phyloP scores from a whole-genome alignment of 2,113 vertebrate genomes.

The Pimephales promelas region DNA sequence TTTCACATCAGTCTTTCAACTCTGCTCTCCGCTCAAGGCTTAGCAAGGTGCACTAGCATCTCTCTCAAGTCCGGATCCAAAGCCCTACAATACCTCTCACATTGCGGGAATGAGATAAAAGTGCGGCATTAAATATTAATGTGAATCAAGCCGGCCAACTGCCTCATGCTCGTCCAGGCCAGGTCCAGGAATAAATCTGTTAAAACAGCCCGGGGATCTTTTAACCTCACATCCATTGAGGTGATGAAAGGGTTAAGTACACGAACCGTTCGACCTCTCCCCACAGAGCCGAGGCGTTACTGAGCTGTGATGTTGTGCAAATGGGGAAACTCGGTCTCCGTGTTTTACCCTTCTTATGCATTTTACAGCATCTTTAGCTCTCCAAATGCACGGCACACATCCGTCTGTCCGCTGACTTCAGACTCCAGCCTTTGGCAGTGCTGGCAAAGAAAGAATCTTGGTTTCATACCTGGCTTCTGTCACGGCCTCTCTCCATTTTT shows the following conservation, averaged over 20 bases:
- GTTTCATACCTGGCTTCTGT: constrained; percentile 57
- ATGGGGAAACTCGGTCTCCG: background rate
- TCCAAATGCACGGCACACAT: constrained; percentile 34
- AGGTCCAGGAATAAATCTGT: constrained; percentile 35
- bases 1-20: constrained; percentile 48
- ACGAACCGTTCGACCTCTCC: background rate
- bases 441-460: constrained; percentile 11
- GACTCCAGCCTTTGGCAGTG: constrained; percentile 6
- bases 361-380: constrained; percentile 25
- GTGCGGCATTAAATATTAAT: constrained; percentile 62
- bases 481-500: constrained; percentile 39
- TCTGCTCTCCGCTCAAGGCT: constrained; percentile 41
- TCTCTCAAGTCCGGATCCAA: constrained; percentile 36
- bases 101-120: constrained; percentile 54
- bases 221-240: constrained; percentile 32
- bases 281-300: background rate
- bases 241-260: constrained; percentile 53
- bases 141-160: constrained; percentile 44
- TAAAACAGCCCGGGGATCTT: constrained; percentile 29
- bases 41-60: constrained; percentile 35
- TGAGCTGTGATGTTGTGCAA: constrained; percentile 3
- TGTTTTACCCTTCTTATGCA: constrained; percentile 25
- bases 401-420: constrained; percentile 47
- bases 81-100: constrained; percentile 38
- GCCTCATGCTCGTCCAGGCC: constrained; percentile 25